Percentiles rank a stretch among this genome's conserved stretches.
phyloP scores from a whole-genome alignment of 1,140 invertebrate genomes.

The Sminthurides bifidus region DNA sequence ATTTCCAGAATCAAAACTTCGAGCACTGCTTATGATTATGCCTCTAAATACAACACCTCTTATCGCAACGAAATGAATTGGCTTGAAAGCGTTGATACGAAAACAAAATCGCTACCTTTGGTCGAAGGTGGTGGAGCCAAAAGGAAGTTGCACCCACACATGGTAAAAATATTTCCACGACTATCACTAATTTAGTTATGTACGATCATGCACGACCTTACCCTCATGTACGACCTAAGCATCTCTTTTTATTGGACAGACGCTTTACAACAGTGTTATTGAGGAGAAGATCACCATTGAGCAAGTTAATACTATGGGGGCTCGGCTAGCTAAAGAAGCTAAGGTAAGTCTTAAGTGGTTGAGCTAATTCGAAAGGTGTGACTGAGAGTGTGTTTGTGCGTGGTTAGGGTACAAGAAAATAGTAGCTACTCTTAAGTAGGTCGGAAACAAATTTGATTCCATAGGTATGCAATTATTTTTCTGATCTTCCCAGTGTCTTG shows the following conservation, averaged over 20 bases:
- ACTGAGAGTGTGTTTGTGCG: conserved; percentile 9
- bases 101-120: conserved; percentile 56
- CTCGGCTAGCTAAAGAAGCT: conserved; percentile 89
- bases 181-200: conserved; percentile 1
- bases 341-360: conserved; percentile 59
- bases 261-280: conserved; percentile 74
- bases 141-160: conserved; percentile 61
- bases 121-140: conserved; percentile 53
- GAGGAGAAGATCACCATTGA: conserved; percentile 86
- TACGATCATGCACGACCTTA: too few species aligned
- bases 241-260: conserved; percentile 43
- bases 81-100: conserved; percentile 64
- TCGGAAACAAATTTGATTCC: too few species aligned
- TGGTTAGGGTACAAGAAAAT: too few species aligned
- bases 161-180: conserved; percentile 46
- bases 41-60: conserved; percentile 74
- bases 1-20: conserved; percentile 60
- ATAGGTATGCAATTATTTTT: too few species aligned
- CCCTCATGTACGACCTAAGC: too few species aligned
- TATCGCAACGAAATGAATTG: conserved; percentile 76
- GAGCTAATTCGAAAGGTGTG: neutral
- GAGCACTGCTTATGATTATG: conserved; percentile 68
- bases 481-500: too few species aligned
- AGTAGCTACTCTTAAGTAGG: too few species aligned
- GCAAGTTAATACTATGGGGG: conserved; percentile 86